Evolutionary conservation across 2,113 vertebrate genomes (phyloP), one percentile per base, ranked within the genome.

Genomic region (Australoheros scitulus): DNA sequence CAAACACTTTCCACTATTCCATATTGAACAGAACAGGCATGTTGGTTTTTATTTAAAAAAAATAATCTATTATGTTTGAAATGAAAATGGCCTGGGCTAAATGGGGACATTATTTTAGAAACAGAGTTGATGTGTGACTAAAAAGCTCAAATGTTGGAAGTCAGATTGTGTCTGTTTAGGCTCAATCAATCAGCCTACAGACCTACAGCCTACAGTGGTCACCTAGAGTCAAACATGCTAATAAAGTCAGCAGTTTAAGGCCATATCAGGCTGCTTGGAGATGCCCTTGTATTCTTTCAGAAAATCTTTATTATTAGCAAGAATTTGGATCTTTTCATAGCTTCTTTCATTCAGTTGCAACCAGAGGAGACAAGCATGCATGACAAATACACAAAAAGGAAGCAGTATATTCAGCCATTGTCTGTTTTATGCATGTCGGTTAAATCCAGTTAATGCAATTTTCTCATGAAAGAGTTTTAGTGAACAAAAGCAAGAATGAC

Each of bases 391-490:
- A 52, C 10, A 0, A 70, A 70, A 50, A 70, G 20, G 65, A 52
- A 26, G 43, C 65, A 8, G 17, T 13, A 20, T 20, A 32, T 70
- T 52, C 43, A 70, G 24, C 65, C 24, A 52, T 52, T 68, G 22
- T 68, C 64, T 70, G 22, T 13, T 50, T 20, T 20, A 50, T 0
- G 1, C 24, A 32, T 24, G 29, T 7, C 20, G 47, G 6, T 52
- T 52, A 47, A 72, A 72, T 72, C 26, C 17, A 72, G 52, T 52
- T 72, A 72, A 5, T 72, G 47, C 24, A 72, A 32, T 72, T 72
- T 55, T 72, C 68, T 72, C 26, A 72, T 52, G 47, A 52, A 52
- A 38, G 61, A 6, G 20, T n/a, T 63, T 36, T n/a, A 3, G 20
- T 64, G 36, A 64, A n/a, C 36, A 24, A 32, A 50, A 55, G 26